Percentiles rank a stretch among this genome's conserved stretches.
These are phyloP conservation scores for Scolopax mira DNA, from an alignment of 2,113 vertebrate genomes.

Conservation along the genomic window DNA sequence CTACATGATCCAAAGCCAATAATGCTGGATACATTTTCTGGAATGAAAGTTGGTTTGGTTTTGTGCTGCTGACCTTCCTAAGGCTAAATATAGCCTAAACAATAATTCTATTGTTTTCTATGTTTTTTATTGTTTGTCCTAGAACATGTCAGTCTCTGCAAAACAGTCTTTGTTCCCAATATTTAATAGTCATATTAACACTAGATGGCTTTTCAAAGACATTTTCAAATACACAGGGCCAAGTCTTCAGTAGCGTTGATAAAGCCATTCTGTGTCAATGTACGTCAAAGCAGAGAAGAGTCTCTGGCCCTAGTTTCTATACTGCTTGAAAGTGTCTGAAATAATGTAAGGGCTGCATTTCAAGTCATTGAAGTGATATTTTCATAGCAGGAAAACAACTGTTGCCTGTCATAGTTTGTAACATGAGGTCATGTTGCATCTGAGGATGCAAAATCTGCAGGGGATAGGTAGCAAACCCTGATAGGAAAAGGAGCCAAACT, in stretches of 20 bases:
- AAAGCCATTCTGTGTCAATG: background rate
- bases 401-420: background rate
- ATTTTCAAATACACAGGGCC: background rate
- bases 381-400: background rate
- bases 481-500: background rate
- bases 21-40: conserved; percentile 63
- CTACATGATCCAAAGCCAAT: conserved; percentile 63
- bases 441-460: background rate
- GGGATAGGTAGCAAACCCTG: background rate
- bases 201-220: background rate
- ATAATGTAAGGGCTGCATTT: background rate
- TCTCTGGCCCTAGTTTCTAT: background rate
- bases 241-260: background rate
- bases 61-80: conserved; percentile 38
- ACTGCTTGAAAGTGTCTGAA: background rate
- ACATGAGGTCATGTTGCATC: background rate
- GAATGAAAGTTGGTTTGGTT: conserved; percentile 37
- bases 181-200: conserved; percentile 1
- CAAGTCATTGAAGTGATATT: background rate
- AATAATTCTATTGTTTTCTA: background rate
- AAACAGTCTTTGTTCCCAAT: background rate
- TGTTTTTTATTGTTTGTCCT: conserved; percentile 13
- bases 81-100: conserved; percentile 42
- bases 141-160: background rate
- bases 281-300: background rate